These are phyloP conservation scores for Monochamus saltuarius DNA, from an alignment of 1,140 invertebrate genomes.

Conservation along the genomic window DNA sequence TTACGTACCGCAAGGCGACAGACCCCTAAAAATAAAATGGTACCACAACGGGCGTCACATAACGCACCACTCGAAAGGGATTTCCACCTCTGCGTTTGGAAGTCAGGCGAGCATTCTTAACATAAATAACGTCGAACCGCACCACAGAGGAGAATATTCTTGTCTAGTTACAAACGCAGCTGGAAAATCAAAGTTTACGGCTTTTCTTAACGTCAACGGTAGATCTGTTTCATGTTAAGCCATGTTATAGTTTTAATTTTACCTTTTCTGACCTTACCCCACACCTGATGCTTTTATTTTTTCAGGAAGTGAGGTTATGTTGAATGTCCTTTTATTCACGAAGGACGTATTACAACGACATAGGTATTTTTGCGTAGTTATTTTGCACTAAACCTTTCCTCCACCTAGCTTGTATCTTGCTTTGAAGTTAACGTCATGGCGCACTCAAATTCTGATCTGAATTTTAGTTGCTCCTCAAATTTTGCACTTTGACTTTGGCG, in stretches of 20 bases:
- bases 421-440: too few relatives aligned
- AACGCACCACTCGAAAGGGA: conserved; percentile 38
- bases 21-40: conserved; percentile 64
- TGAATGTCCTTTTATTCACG: conserved; percentile 53
- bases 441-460: conserved; percentile 8
- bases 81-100: conserved; percentile 37
- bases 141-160: conserved; percentile 65
- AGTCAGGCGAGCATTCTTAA: conserved; percentile 51
- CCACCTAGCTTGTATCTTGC: conserved; percentile 22
- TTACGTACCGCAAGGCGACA: conserved; percentile 64
- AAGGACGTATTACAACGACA: conserved; percentile 44
- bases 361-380: conserved; percentile 51
- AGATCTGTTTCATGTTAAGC: conserved; percentile 23
- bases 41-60: conserved; percentile 58
- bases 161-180: conserved; percentile 63
- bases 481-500: conserved; percentile 70
- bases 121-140: conserved; percentile 59
- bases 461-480: conserved; percentile 68
- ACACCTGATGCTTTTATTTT: conserved; percentile 6
- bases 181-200: conserved; percentile 61
- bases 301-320: conserved; percentile 51
- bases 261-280: conserved; percentile 1
- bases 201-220: conserved; percentile 67
- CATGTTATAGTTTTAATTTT: too few relatives aligned
- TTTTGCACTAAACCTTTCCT: conserved; percentile 6